Evolutionary conservation across 2,888 invertebrate genomes (phyloP).

Genomic region (Gandaritis pyraliata): DNA sequence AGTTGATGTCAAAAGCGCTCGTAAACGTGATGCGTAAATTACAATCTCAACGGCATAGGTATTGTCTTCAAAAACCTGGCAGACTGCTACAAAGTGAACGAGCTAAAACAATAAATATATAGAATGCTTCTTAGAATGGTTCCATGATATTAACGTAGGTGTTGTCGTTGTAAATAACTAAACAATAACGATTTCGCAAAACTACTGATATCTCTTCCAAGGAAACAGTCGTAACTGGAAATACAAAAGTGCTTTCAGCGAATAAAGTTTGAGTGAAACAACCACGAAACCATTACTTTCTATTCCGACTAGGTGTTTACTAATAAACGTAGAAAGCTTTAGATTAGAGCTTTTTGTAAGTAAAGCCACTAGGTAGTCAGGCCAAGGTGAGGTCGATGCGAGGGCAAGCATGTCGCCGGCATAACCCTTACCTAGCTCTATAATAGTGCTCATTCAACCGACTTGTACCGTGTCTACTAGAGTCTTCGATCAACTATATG

Average conservation of each 20-base stretch:
- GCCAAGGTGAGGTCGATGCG: slow-evolving; percentile 20
- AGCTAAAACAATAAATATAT: too few species aligned
- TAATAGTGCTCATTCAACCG: too few species aligned
- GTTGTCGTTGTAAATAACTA: neutral
- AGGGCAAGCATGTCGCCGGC: slow-evolving; percentile 7
- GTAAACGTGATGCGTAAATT: neutral
- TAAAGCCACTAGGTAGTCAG: neutral
- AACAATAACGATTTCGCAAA: neutral
- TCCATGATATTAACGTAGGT: neutral
- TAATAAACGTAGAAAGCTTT: neutral
- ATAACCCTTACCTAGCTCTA: neutral
- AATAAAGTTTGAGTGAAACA: neutral
- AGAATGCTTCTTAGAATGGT: neutral
- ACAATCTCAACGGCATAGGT: too few species aligned
- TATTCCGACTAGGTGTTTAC: neutral
- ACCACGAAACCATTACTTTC: neutral
- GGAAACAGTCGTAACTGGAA: neutral
- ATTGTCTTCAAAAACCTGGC: too few species aligned
- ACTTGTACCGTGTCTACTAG: too few species aligned
- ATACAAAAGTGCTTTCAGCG: neutral
- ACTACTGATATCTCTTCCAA: neutral
- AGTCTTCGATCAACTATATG: too few species aligned
- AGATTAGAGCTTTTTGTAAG: slow-evolving; percentile 9
- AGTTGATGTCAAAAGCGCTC: too few species aligned
- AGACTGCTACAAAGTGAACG: too few species aligned